Evolutionary conservation across 2,888 invertebrate species (phyloP), one percentile per base, ranked within the genome.

Genomic region (Drosophila pseudotakahashii): DNA sequence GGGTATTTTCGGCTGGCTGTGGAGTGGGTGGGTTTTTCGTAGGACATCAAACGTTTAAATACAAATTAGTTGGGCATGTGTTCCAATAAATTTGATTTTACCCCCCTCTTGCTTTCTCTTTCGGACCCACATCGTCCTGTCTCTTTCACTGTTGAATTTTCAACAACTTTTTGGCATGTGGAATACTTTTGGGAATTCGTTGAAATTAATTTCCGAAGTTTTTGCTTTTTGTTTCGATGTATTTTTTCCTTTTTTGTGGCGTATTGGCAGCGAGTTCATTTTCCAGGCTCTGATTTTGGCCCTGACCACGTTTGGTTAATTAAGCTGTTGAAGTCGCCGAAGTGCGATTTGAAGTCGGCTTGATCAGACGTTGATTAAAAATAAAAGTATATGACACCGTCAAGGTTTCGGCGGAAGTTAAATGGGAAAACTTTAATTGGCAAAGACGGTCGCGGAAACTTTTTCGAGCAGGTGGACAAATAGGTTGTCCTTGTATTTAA

Each of bases 1-100:
- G 16, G 44, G 23, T 14, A 7, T 32, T 11, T 19, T 34, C 2
- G 57, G 34, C 6, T 11, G 44, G 11, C 10, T 13, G 7, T 64
- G 63, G 44, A 36, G 44, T 47, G 39, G 10, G 30, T 9, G 34
- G 26, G 26, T 26, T 10, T n/a, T n/a, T 14, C 34, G n/a, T 14
- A 34, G 19, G 39, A 71, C 62, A 62, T 71, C 63, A 71, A 71
- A 62, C 62, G 71, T 62, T 76, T 75, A 78, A 81, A 64, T 68
- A 73, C 67, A 83, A 80, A 76, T 86, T 83, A 75, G 70, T 75
- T 77, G 41, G 57, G 57, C 42, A 63, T 66, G 64, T 54, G 64
- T 79, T 55, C 41, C 58, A 47, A n/a, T 48, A 50, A 58, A 55
- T 54, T 59, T 60, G 42, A 45, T 60, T 77, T 70, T 58, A 26